Conservation (phyloP, 2,888 invertebrate genomes). For the Diarsia brunnea region DNA sequence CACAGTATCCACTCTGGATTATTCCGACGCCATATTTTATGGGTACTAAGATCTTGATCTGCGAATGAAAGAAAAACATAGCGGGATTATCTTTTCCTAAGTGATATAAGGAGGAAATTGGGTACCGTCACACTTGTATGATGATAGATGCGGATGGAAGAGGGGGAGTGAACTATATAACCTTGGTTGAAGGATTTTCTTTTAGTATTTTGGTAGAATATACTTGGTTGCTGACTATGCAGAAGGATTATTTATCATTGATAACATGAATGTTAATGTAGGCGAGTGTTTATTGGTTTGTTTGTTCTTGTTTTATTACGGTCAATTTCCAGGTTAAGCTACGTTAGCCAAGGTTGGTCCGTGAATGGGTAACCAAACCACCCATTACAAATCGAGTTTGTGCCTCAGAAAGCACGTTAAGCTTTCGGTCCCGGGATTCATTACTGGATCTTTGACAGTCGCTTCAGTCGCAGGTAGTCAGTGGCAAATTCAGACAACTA, state of each 20-base stretch:
- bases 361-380: too few relatives aligned
- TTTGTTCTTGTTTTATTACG: slow-evolving; percentile 3
- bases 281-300: slow-evolving; percentile 16
- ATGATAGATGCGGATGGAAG: slow-evolving; percentile 32
- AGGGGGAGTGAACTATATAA: slow-evolving; percentile 14
- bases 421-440: too few relatives aligned
- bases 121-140: slow-evolving; percentile 21
- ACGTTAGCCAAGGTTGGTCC: too few relatives aligned
- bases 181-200: slow-evolving; percentile 15
- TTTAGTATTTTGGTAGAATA: slow-evolving; percentile 5
- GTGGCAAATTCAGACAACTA: too few relatives aligned
- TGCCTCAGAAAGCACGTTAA: too few relatives aligned
- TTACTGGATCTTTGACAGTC: too few relatives aligned
- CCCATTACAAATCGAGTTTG: too few relatives aligned
- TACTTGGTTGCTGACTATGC: not conserved
- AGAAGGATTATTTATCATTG: not conserved
- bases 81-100: slow-evolving; percentile 50
- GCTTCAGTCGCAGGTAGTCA: too few relatives aligned
- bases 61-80: slow-evolving; percentile 52
- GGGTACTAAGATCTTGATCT: slow-evolving; percentile 56
- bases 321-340: too few relatives aligned
- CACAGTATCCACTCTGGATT: slow-evolving; percentile 53
- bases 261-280: not conserved
- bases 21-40: slow-evolving; percentile 57
- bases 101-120: slow-evolving; percentile 52